Conservation (phyloP, 2,113 vertebrate species). For the Notechis scutatus region DNA sequence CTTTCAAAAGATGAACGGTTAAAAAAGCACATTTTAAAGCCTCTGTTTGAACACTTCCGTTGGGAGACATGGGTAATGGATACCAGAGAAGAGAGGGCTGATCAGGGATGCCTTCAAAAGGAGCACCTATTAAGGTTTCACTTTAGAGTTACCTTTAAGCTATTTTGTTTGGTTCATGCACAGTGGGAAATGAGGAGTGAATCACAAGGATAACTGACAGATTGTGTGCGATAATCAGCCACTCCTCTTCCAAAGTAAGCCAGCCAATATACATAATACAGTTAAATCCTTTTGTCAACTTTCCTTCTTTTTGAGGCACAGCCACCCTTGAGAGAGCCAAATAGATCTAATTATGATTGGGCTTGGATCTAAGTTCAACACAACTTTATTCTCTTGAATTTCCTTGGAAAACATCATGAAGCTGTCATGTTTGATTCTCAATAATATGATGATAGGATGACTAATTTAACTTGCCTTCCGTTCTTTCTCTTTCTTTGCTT, state of each 20-base stretch:
- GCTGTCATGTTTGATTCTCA: neutral
- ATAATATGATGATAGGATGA: no score
- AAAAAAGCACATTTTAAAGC: conserved; percentile 37
- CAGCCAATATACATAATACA: conserved; percentile 31
- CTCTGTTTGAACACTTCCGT: conserved; percentile 47
- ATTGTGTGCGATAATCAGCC: conserved; percentile 13
- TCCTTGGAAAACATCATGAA: neutral
- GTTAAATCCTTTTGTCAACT: neutral
- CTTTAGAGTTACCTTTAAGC: conserved; percentile 48
- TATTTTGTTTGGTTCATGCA: conserved; percentile 43
- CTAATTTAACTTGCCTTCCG: neutral
- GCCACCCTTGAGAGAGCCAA: neutral
- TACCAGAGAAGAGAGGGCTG: conserved; percentile 56
- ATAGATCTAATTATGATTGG: conserved; percentile 3
- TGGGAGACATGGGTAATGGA: conserved; percentile 51
- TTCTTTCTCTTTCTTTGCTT: neutral
- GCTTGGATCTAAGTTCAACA: neutral
- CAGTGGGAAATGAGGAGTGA: neutral
- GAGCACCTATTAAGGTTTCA: conserved; percentile 55
- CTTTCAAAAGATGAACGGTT: conserved; percentile 51
- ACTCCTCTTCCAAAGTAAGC: conserved; percentile 44
- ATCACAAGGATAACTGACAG: conserved; percentile 49
- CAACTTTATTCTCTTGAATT: neutral
- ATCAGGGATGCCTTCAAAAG: conserved; percentile 26
- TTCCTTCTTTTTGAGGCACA: conserved; percentile 13